Evolutionary conservation across 2,888 invertebrate genomes (phyloP).

Genomic region (Tyria jacobaeae): DNA sequence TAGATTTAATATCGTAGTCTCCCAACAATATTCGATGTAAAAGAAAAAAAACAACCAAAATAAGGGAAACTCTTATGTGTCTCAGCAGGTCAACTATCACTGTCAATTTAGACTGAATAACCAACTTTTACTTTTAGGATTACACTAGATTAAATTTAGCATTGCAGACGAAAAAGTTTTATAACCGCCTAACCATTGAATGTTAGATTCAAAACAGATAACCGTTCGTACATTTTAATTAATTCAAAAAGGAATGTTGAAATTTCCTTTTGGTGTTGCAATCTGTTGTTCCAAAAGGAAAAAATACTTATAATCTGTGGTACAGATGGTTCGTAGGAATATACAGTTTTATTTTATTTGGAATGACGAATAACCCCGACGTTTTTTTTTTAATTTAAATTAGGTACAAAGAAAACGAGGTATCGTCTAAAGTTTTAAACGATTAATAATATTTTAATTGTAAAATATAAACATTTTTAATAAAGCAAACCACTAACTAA

Average conservation of each 20-base stretch:
- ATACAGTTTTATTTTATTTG: too few relatives aligned
- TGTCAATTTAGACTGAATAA: neutral
- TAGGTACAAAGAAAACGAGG: too few relatives aligned
- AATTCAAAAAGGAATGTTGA: neutral
- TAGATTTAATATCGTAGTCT: neutral
- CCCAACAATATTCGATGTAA: neutral
- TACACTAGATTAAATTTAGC: slow-evolving; percentile 7
- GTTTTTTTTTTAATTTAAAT: too few relatives aligned
- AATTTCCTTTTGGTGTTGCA: neutral
- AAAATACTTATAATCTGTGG: neutral
- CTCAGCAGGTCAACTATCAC: neutral
- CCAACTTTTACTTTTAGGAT: slow-evolving; percentile 7
- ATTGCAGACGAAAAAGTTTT: neutral
- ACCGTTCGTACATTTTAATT: neutral
- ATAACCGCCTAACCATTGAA: slow-evolving; percentile 5
- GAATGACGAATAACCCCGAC: too few relatives aligned
- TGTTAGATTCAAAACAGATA: slow-evolving; percentile 9
- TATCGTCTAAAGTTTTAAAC: too few relatives aligned
- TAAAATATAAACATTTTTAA: too few relatives aligned
- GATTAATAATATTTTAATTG: too few relatives aligned
- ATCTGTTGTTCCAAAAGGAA: neutral
- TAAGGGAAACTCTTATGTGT: neutral
- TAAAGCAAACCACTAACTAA: neutral
- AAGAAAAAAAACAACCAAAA: neutral
- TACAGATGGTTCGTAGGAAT: neutral